phyloP scores from a whole-genome alignment of 2,888 invertebrate genomes.

The Patella caerulea region DNA sequence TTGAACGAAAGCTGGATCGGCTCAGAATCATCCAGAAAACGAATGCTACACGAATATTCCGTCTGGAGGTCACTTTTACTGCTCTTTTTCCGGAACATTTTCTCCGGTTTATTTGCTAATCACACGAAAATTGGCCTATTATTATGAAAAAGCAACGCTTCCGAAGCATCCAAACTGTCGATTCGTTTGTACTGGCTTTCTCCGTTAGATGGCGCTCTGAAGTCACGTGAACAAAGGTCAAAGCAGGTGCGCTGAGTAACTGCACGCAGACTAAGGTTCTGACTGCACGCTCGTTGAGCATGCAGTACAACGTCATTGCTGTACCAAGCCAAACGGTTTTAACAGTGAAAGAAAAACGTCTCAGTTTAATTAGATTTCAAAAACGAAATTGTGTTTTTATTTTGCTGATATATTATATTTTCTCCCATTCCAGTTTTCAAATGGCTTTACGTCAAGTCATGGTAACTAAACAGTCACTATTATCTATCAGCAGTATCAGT shows the following conservation, averaged over 20 bases:
- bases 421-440: too few relatives aligned
- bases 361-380: too few relatives aligned
- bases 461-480: too few relatives aligned
- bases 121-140: slow-evolving; percentile 23
- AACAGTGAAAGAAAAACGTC: too few relatives aligned
- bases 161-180: neutral
- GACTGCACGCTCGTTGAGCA: slow-evolving; percentile 5
- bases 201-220: slow-evolving; percentile 19
- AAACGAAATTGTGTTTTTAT: too few relatives aligned
- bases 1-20: slow-evolving; percentile 67
- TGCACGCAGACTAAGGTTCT: neutral
- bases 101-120: slow-evolving; percentile 27
- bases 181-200: too few relatives aligned
- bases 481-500: too few relatives aligned
- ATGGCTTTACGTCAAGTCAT: too few relatives aligned
- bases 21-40: slow-evolving; percentile 70
- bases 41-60: slow-evolving; percentile 67
- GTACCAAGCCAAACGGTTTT: too few relatives aligned
- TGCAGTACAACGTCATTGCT: neutral
- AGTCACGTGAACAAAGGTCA: slow-evolving; percentile 26
- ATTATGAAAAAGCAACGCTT: slow-evolving; percentile 1
- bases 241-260: slow-evolving; percentile 23
- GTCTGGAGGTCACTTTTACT: slow-evolving; percentile 65
- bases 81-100: slow-evolving; percentile 63
- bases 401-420: too few relatives aligned